Evolutionary conservation across 2,888 invertebrate species (phyloP), one percentile per base, ranked within the genome.

Genomic region (Dromius quadrimaculatus): DNA sequence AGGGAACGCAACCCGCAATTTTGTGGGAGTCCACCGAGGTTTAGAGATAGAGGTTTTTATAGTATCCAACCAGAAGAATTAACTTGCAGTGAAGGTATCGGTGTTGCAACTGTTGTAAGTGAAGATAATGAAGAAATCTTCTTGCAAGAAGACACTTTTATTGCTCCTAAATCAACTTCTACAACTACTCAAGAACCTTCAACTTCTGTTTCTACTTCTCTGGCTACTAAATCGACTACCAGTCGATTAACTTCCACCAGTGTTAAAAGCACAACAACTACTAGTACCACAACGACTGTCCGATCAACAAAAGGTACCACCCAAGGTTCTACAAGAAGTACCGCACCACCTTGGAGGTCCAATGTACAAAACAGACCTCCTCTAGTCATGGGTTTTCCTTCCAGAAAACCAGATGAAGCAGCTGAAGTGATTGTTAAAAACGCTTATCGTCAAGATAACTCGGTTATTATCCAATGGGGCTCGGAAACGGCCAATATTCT

Each of bases 1-100:
- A 87, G 95, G 43, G 96, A 96, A 82, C 86, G 94, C 76, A 94
- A 93, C 81, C 95, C 95, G 4, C 95, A 96, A 81, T 96, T 95
- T 82, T 96, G 95, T 78, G 95, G 95, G 9, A 90, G 89, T 75
- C 96, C 96, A 0, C 85, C 89, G 0, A 86, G 89, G 73, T 90
- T 95, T 77, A 87, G 92, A 70, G 92, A 93, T 73, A 87, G 92
- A 50, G 93, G 91, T 34, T 95, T 96, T 83, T 94, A 95, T 79
- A 93, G 92, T 77, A 92, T 96, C 75, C 90, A 91, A 80, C 89
- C 92, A 0, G 91, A 90, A 76, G 95, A 91, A 80, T 81, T 91
- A 70, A 84, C 85, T 38, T 91, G 91, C 72, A 80, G 81, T 2
- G 85, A 86, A 73, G 80, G 84, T 15, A 80, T 85, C 72, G 88